These are phyloP conservation scores for Danio jaintianensis DNA, from an alignment of 2,797 vertebrate species.

Conservation along the genomic window DNA sequence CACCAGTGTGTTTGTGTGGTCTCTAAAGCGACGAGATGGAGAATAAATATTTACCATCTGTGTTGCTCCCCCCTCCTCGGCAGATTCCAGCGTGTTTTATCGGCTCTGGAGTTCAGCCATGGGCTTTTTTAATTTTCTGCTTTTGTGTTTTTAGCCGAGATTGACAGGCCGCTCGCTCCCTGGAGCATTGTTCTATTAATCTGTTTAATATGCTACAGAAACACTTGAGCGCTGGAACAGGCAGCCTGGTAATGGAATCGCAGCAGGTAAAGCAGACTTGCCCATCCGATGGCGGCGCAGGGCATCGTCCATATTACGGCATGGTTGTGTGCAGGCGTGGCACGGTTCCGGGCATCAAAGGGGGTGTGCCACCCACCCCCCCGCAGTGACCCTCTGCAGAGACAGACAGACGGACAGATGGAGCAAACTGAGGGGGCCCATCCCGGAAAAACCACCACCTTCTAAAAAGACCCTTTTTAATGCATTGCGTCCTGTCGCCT, in stretches of 20 bases:
- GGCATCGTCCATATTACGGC: slow-evolving; percentile 63
- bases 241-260: slow-evolving; percentile 82
- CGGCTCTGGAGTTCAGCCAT: slow-evolving; percentile 84
- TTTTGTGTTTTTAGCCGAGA: slow-evolving; percentile 83
- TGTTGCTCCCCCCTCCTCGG: slow-evolving; percentile 65
- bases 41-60: slow-evolving; percentile 85
- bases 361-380: slow-evolving; percentile 56
- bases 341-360: slow-evolving; percentile 60
- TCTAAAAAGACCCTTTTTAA: slow-evolving; percentile 57
- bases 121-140: slow-evolving; percentile 89
- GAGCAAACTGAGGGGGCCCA: slow-evolving; percentile 60
- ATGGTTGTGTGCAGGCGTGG: slow-evolving; percentile 57
- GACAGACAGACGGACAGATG: slow-evolving; percentile 71
- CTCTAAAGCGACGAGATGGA: slow-evolving; percentile 73
- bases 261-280: slow-evolving; percentile 77
- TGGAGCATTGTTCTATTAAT: slow-evolving; percentile 87
- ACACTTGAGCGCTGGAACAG: slow-evolving; percentile 77
- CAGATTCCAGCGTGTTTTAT: slow-evolving; percentile 80
- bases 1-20: slow-evolving; percentile 64
- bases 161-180: slow-evolving; percentile 83
- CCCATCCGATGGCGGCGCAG: slow-evolving; percentile 75
- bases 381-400: slow-evolving; percentile 68
- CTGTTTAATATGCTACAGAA: slow-evolving; percentile 90
- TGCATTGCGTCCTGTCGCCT: slow-evolving; percentile 31
- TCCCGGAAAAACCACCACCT: slow-evolving; percentile 52